Evolutionary conservation across 1,140 invertebrate species (phyloP), one percentile per base, ranked within the genome.

Genomic region (Parapsyche elsis): DNA sequence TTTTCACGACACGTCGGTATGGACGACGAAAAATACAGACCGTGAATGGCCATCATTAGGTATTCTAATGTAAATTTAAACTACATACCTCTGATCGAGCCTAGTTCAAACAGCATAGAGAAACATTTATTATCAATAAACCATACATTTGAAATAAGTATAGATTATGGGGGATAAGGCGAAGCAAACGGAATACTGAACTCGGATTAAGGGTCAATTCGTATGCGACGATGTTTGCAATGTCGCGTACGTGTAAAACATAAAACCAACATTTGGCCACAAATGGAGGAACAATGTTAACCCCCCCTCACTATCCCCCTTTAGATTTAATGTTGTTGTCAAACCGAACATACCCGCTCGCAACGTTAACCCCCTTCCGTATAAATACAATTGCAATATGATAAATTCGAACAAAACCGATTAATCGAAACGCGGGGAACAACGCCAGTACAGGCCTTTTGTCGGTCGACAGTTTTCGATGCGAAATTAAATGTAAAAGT

Each of bases 181-280:
- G 64, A 26, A 23, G 24, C 24, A 9, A 23, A 67, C 64, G 9
- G 64, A 67, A 67, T 67, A 67, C 64, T 12, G 64, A 67, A 67
- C 21, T 24, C 21, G 12, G 24, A 26, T 23, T 67, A 67, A 9
- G 64, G 64, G 64, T 67, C 64, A 30, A 67, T 67, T 67, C 24
- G 64, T 67, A 67, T 67, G 64, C 64, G 64, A 23, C 23, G 5
- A 24, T 30, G 24, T 67, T 67, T 30, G 21, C 64, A 26, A 23
- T 67, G 64, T 67, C 24, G 64, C 19, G 64, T 67, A 67, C 64
- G 64, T 67, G 64, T 67, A 67, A 67, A 67, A 67, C 64, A 67
- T 67, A 67, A 67, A 67, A 67, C 64, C 64, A 26, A 67, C 64
- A 67, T 67, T 67, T 24, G 21, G 64, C 64, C 24, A 67, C 64